A percentile compares a stretch with the other conserved stretches of the same genome.
phyloP scores from a whole-genome alignment of 1,140 invertebrate genomes.

The Penaeus vannamei region DNA sequence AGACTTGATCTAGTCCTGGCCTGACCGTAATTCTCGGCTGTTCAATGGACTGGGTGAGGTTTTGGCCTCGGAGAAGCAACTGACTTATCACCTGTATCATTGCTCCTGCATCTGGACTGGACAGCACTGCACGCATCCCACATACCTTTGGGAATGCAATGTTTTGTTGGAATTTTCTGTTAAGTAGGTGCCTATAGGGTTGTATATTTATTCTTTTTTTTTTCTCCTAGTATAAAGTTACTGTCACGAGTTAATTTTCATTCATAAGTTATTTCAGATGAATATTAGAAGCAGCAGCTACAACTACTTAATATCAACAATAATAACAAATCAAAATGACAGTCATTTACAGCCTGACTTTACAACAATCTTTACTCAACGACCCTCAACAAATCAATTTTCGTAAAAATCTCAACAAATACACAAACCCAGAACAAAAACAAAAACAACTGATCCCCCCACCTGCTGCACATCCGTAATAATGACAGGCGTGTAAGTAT shows the following conservation, averaged over 20 bases:
- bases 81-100: constrained; percentile 60
- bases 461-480: constrained; percentile 53
- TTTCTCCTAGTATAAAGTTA: too few relatives aligned
- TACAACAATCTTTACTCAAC: too few relatives aligned
- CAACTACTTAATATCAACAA: too few relatives aligned
- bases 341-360: too few relatives aligned
- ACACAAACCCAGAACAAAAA: background rate
- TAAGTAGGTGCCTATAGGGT: too few relatives aligned
- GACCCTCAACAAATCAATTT: too few relatives aligned
- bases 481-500: constrained; percentile 60
- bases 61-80: constrained; percentile 37
- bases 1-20: constrained; percentile 35
- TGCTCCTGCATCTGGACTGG: constrained; percentile 50
- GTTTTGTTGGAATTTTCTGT: background rate
- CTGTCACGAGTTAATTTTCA: background rate
- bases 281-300: background rate
- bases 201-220: too few relatives aligned
- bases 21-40: constrained; percentile 60
- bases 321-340: too few relatives aligned
- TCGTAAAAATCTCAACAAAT: background rate
- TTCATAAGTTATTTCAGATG: background rate
- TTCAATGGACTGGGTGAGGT: constrained; percentile 54
- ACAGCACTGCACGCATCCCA: constrained; percentile 55
- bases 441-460: background rate
- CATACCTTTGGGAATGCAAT: constrained; percentile 51